These are phyloP conservation scores for Sarcophaga subvicina DNA, from an alignment of 2,888 invertebrate species.

Conservation along the genomic window DNA sequence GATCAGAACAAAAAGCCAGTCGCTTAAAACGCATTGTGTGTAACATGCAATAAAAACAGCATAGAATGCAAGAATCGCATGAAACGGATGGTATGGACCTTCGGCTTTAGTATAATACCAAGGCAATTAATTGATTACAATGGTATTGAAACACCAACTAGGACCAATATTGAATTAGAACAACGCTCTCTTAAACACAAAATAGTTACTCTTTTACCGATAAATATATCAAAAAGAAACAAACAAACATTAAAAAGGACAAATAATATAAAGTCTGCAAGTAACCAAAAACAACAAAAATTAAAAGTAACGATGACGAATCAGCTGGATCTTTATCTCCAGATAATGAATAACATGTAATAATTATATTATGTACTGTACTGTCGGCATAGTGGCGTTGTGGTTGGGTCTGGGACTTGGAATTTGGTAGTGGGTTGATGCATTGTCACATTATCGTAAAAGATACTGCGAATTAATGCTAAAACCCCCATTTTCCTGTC, in stretches of 20 bases:
- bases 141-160: too few relatives aligned
- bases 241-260: constrained; percentile 36
- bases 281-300: background rate
- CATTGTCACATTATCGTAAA: too few relatives aligned
- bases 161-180: background rate
- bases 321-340: constrained; percentile 5
- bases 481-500: background rate
- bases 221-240: constrained; percentile 26
- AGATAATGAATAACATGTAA: background rate
- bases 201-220: background rate
- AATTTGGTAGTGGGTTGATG: too few relatives aligned
- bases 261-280: background rate
- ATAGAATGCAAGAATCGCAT: too few relatives aligned
- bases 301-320: constrained; percentile 2
- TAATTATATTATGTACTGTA: background rate
- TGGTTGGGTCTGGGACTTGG: background rate
- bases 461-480: too few relatives aligned
- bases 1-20: too few relatives aligned
- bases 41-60: too few relatives aligned
- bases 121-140: too few relatives aligned
- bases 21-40: too few relatives aligned
- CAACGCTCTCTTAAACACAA: background rate
- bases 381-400: background rate
- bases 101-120: background rate
- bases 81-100: too few relatives aligned